Base-by-base conservation (phyloP, 2,113 vertebrate species). In the Gnathonemus longibarbis region DNA sequence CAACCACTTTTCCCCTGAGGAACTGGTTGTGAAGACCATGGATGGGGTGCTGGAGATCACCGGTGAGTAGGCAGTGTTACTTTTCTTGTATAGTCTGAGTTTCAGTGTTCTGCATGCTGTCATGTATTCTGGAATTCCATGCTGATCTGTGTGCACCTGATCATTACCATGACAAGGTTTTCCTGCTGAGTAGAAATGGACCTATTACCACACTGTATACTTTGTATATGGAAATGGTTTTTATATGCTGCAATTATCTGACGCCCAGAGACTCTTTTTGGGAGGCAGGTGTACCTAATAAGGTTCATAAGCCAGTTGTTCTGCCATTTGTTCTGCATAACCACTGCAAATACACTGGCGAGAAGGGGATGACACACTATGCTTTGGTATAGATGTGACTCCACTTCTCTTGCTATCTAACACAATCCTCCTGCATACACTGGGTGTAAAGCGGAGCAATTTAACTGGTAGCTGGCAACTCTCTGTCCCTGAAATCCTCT, bases 31-130 rank as follows among this genome's bases (percentile, higher is more conserved):
- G 52, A 96, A 97, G 92, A 96, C 95, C 90, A 96, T 95, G 93
- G 96, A 96, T 10, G 96, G 96, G 0, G 93, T 96, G 42, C 96
- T 97, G 91, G 97, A 97, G 94, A 97, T 97, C 24, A 96, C 95
- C 0, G 97, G 97, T 97, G 90, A 93, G 94, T 91, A 9, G 21
- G 1, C 31, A 27, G 11, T 15, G 27, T 52, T 53, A 15, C 31
- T 52, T 8, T n/a, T 49, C 10, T 24, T 46, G 83, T 84, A 24
- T 84, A 24, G 15, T 46, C 15, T 46, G 13, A 11, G 2, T 70
- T 70, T 80, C 83, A 84, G 83, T 84, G 83, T 45, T 3, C 45
- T 84, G 17, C 17, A 11, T 84, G 83, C 24, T 84, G 19, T 48
- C 8, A 46, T 48, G 39, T 46, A 84, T 8, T 84, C 11, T 39